Evolutionary conservation across 2,113 vertebrate species (phyloP), one percentile per base, ranked within the genome.

Genomic region (Chauna torquata): DNA sequence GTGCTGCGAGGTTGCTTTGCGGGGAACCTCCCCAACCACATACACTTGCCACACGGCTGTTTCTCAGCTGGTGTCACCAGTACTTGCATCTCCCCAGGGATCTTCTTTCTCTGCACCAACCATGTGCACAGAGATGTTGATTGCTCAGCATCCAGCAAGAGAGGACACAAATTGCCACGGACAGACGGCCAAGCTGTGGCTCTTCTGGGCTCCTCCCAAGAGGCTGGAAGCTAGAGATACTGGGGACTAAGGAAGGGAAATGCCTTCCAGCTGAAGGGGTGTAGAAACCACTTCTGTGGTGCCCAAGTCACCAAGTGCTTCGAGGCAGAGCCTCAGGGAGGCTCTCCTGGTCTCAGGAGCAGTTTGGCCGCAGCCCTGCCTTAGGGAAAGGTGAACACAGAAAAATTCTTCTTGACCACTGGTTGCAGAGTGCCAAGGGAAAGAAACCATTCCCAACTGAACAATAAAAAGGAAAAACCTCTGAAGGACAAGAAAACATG

Each of bases 31-130:
- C 13, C 19, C 86, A 64, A 44, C 42, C 52, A 44, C 27, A 30
- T 9, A 2, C 3, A 0, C 77, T 6, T 75, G 42, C n/a, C 49
- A 61, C 52, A 15, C 0, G 4, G 45, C n/a, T 89, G 44, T 85
- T 87, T 82, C 34, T 54, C 55, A 27, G 62, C 47, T 6, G 1
- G 1, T 52, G 17, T 57, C 69, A 68, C 23, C 52, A 23, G 11
- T 24, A 66, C 77, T 88, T 90, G 19, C 42, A 45, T 55, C 25
- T 82, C 66, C 49, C 62, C 50, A 78, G n/a, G 32, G 55, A 83
- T 50, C 36, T 88, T 70, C 40, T 50, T 82, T 36, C 58, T 8
- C 8, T 71, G n/a, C 19, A 62, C 30, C 44, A 79, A 38, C n/a
- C n/a, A 36, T 0, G 0, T 58, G 40, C 61, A 27, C 45, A 86